Percentiles rank a stretch among this genome's conserved stretches.
Conservation (phyloP, 1,140 invertebrate species). For the Delia radicum region DNA sequence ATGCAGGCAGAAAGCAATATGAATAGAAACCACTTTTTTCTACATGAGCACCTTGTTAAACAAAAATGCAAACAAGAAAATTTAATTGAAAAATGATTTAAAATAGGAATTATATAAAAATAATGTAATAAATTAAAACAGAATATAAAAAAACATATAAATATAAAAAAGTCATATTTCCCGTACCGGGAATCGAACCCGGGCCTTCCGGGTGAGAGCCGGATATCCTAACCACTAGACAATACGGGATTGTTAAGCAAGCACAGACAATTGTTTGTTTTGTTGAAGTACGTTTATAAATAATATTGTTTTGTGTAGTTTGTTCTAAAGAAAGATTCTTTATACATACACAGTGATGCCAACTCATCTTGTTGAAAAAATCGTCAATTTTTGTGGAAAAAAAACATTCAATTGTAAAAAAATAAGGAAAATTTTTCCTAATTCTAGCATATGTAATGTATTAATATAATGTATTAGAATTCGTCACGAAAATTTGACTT, state of each 20-base stretch:
- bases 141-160: too few relatives aligned
- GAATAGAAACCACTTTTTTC: background rate
- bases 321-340: too few relatives aligned
- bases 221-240: conserved; percentile 84
- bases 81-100: background rate
- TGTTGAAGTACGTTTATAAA: too few relatives aligned
- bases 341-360: too few relatives aligned
- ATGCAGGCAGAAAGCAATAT: background rate
- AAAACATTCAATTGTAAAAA: too few relatives aligned
- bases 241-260: conserved; percentile 58
- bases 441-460: too few relatives aligned
- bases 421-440: too few relatives aligned
- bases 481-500: too few relatives aligned
- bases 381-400: too few relatives aligned
- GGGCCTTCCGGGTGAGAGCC: conserved; percentile 80
- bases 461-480: too few relatives aligned
- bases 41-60: conserved; percentile 16
- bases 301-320: too few relatives aligned
- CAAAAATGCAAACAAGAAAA: background rate
- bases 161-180: conserved; percentile 57
- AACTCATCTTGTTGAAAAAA: too few relatives aligned
- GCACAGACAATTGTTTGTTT: background rate
- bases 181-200: conserved; percentile 84
- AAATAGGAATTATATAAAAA: background rate
- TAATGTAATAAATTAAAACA: background rate